A percentile compares a stretch with the other conserved stretches of the same genome.
These are phyloP conservation scores for Ageneiosus marmoratus DNA, from an alignment of 2,113 vertebrate genomes.

Conservation along the genomic window DNA sequence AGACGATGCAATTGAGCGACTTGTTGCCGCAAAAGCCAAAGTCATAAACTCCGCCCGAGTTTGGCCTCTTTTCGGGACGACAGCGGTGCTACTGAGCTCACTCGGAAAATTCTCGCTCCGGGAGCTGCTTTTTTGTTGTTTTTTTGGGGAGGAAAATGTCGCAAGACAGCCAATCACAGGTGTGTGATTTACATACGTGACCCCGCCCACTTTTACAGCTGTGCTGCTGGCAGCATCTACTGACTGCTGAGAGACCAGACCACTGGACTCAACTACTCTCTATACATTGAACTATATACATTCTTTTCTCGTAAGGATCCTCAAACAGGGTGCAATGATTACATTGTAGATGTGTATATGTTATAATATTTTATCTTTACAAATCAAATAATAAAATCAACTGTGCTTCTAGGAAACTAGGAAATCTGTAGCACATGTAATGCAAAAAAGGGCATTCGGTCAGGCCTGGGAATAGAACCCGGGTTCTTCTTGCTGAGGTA, in stretches of 20 bases:
- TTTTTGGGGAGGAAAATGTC: constrained; percentile 21
- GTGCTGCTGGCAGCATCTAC: not conserved
- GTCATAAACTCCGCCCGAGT: constrained; percentile 30
- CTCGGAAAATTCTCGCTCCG: constrained; percentile 52
- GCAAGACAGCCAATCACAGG: constrained; percentile 62
- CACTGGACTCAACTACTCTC: too few species aligned
- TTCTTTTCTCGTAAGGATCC: not conserved
- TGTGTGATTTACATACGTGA: constrained; percentile 30
- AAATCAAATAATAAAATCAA: not conserved
- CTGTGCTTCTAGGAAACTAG: too few species aligned
- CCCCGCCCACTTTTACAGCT: constrained; percentile 20
- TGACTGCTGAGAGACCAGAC: not conserved
- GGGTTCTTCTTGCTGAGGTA: too few species aligned
- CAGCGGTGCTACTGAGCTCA: not conserved
- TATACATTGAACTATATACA: not conserved
- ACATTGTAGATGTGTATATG: not conserved
- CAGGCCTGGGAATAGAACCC: too few species aligned
- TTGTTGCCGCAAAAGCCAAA: constrained; percentile 27
- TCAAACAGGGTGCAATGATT: too few species aligned
- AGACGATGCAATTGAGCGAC: not conserved
- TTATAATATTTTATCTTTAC: not conserved
- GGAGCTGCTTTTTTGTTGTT: not conserved
- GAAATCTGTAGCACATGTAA: not conserved
- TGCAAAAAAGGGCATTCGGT: not conserved
- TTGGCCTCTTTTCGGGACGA: not conserved